Evolutionary conservation across 2,888 invertebrate genomes (phyloP).

Genomic region (Troides oblongomaculatus): DNA sequence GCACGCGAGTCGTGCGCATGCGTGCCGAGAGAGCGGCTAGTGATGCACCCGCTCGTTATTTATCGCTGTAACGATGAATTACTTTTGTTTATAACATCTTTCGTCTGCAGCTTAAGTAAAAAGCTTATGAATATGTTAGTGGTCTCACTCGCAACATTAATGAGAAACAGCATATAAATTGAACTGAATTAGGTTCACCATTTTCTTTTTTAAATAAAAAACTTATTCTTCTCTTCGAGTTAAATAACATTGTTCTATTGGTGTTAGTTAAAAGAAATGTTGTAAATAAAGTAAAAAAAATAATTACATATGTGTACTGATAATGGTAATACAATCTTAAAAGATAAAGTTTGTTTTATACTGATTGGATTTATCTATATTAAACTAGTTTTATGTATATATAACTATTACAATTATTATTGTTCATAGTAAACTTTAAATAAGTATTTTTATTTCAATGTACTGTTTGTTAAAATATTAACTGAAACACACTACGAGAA

Average conservation of each 20-base stretch:
- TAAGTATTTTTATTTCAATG: too few relatives aligned
- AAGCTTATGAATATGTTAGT: constrained; percentile 65
- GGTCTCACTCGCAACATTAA: constrained; percentile 52
- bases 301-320: too few relatives aligned
- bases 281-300: neutral
- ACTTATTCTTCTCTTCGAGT: neutral
- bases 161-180: constrained; percentile 40
- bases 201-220: constrained; percentile 1
- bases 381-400: too few relatives aligned
- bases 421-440: too few relatives aligned
- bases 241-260: neutral
- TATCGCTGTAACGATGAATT: constrained; percentile 66
- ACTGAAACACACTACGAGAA: constrained; percentile 45
- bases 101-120: constrained; percentile 62
- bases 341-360: too few relatives aligned
- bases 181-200: constrained; percentile 19
- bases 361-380: too few relatives aligned
- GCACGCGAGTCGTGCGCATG: constrained; percentile 64
- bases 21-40: constrained; percentile 64
- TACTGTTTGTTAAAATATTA: constrained; percentile 23
- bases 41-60: constrained; percentile 70
- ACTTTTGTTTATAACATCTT: constrained; percentile 60
- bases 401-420: too few relatives aligned
- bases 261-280: neutral
- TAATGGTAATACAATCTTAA: too few relatives aligned